A percentile compares a stretch with the other conserved stretches of the same genome.
phyloP scores from a whole-genome alignment of 2,113 vertebrate genomes.

The Hypanus sabinus region DNA sequence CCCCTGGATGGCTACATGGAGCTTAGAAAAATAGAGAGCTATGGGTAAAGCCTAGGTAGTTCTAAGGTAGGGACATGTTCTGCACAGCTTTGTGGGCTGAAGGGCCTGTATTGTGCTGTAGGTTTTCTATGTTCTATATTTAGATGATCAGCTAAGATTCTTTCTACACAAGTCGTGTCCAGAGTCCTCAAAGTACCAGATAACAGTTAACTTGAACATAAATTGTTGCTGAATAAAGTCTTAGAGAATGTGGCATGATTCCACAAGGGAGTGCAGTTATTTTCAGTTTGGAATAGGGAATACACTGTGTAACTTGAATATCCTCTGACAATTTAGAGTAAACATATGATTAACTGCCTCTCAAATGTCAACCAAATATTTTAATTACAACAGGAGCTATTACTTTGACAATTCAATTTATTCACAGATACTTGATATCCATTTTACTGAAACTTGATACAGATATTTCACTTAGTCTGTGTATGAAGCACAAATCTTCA shows the following conservation, averaged over 20 bases:
- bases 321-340: not conserved
- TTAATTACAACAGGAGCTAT: not conserved
- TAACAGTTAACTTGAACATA: not conserved
- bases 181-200: not conserved
- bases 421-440: not conserved
- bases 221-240: not conserved
- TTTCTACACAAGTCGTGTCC: not conserved
- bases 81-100: too few relatives aligned
- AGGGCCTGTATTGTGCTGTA: too few relatives aligned
- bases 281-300: not conserved
- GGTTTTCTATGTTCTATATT: too few relatives aligned
- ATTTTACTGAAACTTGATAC: too few relatives aligned
- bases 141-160: not conserved
- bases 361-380: not conserved
- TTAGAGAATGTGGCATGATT: not conserved
- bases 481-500: not conserved
- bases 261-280: conserved; percentile 11
- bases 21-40: too few relatives aligned
- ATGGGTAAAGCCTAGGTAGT: too few relatives aligned
- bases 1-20: too few relatives aligned
- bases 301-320: not conserved
- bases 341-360: not conserved
- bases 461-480: not conserved
- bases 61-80: too few relatives aligned
- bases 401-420: not conserved